Percentiles rank a stretch among this genome's conserved stretches.
Evolutionary conservation across 2,888 invertebrate species (phyloP).

Genomic region (Baccha elongata): DNA sequence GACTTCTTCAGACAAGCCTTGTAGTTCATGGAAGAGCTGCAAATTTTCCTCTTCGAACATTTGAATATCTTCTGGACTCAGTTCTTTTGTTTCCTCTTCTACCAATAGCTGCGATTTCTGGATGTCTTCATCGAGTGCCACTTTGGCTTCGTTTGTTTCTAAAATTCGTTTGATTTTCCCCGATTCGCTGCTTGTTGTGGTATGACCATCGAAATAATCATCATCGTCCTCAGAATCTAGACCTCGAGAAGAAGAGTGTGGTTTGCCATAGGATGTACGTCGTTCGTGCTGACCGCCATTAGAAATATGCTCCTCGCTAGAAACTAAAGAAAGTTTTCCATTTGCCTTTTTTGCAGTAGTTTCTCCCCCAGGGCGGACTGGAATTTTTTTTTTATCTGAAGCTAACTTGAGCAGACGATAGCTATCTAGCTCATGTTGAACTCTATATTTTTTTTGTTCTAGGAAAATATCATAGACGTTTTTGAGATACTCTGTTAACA

Average conservation of each 20-base stretch:
- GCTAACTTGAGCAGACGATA: conserved; percentile 90
- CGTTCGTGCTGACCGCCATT: conserved; percentile 78
- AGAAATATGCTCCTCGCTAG: conserved; percentile 37
- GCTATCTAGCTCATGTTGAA: conserved; percentile 92
- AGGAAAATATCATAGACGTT: conserved; percentile 93
- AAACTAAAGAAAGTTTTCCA: conserved; percentile 28
- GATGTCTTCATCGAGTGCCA: conserved; percentile 80
- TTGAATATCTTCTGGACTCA: conserved; percentile 94
- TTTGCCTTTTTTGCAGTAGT: conserved; percentile 34
- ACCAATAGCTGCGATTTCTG: conserved; percentile 78
- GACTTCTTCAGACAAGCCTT: conserved; percentile 94
- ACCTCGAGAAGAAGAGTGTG: conserved; percentile 52
- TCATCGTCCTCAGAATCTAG: conserved; percentile 75
- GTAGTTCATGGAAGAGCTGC: conserved; percentile 92
- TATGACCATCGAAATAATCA: conserved; percentile 67
- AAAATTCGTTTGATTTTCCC: conserved; percentile 53
- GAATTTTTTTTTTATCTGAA: conserved; percentile 79
- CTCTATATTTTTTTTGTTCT: conserved; percentile 93
- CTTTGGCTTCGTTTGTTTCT: conserved; percentile 75
- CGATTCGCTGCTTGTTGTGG: conserved; percentile 36
- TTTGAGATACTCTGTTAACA: conserved; percentile 92
- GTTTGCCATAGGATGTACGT: conserved; percentile 58
- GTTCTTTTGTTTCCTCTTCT: conserved; percentile 81
- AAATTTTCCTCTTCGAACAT: conserved; percentile 96
- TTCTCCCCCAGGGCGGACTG: conserved; percentile 78